A percentile compares a stretch with the other conserved stretches of the same genome.
Evolutionary conservation across 2,888 invertebrate species (phyloP).

Genomic region (Gandaritis pyraliata): DNA sequence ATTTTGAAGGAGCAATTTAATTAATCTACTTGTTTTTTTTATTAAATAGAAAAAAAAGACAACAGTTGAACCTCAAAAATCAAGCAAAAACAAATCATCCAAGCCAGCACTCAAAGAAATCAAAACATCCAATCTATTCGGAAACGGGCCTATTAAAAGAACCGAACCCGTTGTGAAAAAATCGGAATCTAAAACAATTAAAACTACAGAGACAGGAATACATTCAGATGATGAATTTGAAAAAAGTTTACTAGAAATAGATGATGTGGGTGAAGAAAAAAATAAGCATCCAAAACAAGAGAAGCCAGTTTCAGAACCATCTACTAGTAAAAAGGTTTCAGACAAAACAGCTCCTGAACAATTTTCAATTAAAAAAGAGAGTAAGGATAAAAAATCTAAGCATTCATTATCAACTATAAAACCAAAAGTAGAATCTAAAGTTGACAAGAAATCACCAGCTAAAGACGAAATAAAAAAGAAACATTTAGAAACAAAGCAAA

Average conservation of each 20-base stretch:
- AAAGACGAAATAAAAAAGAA: conserved; percentile 11
- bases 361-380: conserved; percentile 7
- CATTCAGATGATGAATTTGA: conserved; percentile 89
- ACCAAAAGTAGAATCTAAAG: conserved; percentile 13
- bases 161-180: conserved; percentile 77
- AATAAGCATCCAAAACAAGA: conserved; percentile 2
- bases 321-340: conserved; percentile 8
- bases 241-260: conserved; percentile 86
- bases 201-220: conserved; percentile 78
- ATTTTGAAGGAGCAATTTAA: too few relatives aligned
- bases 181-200: conserved; percentile 53
- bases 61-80: conserved; percentile 50
- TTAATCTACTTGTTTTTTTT: background rate
- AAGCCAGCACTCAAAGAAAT: conserved; percentile 64
- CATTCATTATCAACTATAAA: conserved; percentile 21
- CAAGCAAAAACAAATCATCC: conserved; percentile 52
- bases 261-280: conserved; percentile 66
- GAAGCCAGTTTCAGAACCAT: conserved; percentile 20
- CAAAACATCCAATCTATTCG: conserved; percentile 85
- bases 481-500: conserved; percentile 27
- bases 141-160: conserved; percentile 85
- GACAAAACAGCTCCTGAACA: conserved; percentile 21
- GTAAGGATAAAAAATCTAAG: conserved; percentile 18
- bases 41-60: conserved; percentile 61
- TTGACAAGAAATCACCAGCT: conserved; percentile 11